Percentiles rank a stretch among this genome's conserved stretches.
Evolutionary conservation across 2,888 invertebrate species (phyloP).

Genomic region (Tillus elongatus): DNA sequence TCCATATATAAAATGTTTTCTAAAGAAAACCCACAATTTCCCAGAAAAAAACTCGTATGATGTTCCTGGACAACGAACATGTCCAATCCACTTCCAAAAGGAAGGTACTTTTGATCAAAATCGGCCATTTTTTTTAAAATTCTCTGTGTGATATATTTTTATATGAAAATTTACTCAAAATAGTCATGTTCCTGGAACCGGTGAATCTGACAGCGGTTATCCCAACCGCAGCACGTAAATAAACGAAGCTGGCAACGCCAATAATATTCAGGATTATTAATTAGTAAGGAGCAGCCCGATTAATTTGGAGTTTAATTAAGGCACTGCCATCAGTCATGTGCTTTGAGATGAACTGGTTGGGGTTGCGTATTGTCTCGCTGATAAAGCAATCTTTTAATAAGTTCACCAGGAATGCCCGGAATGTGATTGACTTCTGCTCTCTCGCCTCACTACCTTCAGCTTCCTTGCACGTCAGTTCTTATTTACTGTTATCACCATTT

Average conservation of each 20-base stretch:
- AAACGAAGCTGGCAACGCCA: conserved; percentile 18
- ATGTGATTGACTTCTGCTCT: conserved; percentile 29
- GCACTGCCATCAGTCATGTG: conserved; percentile 34
- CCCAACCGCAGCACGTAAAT: conserved; percentile 18
- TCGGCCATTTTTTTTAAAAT: no score
- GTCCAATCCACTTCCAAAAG: no score
- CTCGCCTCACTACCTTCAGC: conserved; percentile 15
- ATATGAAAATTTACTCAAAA: no score
- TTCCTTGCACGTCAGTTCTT: conserved; percentile 24
- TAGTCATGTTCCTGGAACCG: no score
- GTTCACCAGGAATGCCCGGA: conserved; percentile 30
- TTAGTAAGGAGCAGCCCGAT: conserved; percentile 34
- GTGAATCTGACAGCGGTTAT: conserved; percentile 4
- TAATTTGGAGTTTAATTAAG: conserved; percentile 38
- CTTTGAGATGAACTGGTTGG: conserved; percentile 28
- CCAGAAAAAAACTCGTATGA: no score
- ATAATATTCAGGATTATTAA: conserved; percentile 36
- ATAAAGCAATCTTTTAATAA: conserved; percentile 40
- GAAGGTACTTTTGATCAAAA: no score
- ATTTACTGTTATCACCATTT: conserved; percentile 25
- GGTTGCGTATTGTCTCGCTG: conserved; percentile 35
- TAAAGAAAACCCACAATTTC: no score
- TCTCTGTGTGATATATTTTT: no score
- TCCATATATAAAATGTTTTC: no score
- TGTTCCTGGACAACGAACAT: no score